These are phyloP conservation scores for Limnephilus rhombicus DNA, from an alignment of 2,888 invertebrate species.

Conservation along the genomic window DNA sequence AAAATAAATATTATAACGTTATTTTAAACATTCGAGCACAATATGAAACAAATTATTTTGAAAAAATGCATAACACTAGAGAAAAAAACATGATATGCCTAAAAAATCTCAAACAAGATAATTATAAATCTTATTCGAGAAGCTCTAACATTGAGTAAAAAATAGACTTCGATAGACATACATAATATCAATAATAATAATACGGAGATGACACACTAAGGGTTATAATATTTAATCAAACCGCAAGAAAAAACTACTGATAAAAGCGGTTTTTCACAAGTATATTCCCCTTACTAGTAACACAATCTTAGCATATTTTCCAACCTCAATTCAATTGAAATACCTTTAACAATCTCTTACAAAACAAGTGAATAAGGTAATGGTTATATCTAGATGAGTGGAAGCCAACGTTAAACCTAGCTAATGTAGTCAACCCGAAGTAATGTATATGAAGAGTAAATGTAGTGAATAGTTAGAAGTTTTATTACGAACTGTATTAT, in stretches of 20 bases:
- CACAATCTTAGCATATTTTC: background rate
- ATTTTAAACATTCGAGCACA: constrained; percentile 1
- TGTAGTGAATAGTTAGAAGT: constrained; percentile 15
- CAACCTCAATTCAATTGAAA: background rate
- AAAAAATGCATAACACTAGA: background rate
- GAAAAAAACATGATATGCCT: background rate
- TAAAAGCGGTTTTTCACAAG: background rate
- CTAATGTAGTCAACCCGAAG: constrained; percentile 57
- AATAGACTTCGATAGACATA: background rate
- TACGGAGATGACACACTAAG: background rate
- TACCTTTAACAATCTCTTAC: background rate
- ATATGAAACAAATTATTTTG: constrained; percentile 1
- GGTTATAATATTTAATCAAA: background rate
- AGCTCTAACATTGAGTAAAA: constrained; percentile 1
- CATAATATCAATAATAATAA: background rate
- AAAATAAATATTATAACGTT: background rate
- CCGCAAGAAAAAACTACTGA: background rate
- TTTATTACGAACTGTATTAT: constrained; percentile 22
- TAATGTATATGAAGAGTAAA: constrained; percentile 56
- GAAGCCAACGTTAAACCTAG: constrained; percentile 32
- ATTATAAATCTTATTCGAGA: constrained; percentile 1
- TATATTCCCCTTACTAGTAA: background rate
- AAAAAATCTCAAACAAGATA: background rate
- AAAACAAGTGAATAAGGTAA: background rate
- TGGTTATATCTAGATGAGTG: background rate